These are phyloP conservation scores for Marisa cornuarietis DNA, from an alignment of 1,140 invertebrate genomes.

Conservation along the genomic window DNA sequence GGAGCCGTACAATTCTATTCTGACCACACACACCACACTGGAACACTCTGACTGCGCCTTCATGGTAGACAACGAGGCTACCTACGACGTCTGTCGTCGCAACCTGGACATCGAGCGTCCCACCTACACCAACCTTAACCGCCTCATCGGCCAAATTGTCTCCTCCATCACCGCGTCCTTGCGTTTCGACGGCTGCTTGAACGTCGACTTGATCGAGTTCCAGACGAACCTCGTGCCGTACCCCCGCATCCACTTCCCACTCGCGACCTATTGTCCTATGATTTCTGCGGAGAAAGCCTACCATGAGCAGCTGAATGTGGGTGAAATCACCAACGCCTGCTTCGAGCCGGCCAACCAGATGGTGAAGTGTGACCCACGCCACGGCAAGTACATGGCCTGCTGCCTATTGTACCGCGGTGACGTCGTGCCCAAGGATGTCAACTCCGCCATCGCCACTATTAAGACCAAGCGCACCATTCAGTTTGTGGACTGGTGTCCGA, in stretches of 20 bases:
- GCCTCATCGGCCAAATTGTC: slow-evolving; percentile 59
- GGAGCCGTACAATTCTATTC: slow-evolving; percentile 67
- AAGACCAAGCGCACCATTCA: too few species aligned
- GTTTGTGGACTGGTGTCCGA: too few species aligned
- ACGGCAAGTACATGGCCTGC: too few species aligned
- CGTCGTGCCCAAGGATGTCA: too few species aligned
- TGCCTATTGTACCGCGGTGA: too few species aligned
- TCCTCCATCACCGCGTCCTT: slow-evolving; percentile 71
- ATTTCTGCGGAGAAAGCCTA: slow-evolving; percentile 36
- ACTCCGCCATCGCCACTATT: too few species aligned
- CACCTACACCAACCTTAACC: too few species aligned
- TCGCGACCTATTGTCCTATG: slow-evolving; percentile 53
- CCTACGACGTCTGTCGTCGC: slow-evolving; percentile 89
- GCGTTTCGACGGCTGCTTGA: slow-evolving; percentile 77
- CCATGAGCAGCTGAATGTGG: slow-evolving; percentile 65
- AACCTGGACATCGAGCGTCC: slow-evolving; percentile 78
- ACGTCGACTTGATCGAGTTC: slow-evolving; percentile 76
- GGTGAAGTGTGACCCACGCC: too few species aligned
- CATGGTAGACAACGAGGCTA: slow-evolving; percentile 86
- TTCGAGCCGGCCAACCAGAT: too few species aligned
- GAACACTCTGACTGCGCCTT: slow-evolving; percentile 67
- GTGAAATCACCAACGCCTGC: slow-evolving; percentile 66
- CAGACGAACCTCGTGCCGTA: slow-evolving; percentile 73
- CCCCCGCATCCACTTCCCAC: slow-evolving; percentile 22
- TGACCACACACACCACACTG: slow-evolving; percentile 67